Evolutionary conservation across 2,888 invertebrate genomes (phyloP).

Genomic region (Smittia sp.): DNA sequence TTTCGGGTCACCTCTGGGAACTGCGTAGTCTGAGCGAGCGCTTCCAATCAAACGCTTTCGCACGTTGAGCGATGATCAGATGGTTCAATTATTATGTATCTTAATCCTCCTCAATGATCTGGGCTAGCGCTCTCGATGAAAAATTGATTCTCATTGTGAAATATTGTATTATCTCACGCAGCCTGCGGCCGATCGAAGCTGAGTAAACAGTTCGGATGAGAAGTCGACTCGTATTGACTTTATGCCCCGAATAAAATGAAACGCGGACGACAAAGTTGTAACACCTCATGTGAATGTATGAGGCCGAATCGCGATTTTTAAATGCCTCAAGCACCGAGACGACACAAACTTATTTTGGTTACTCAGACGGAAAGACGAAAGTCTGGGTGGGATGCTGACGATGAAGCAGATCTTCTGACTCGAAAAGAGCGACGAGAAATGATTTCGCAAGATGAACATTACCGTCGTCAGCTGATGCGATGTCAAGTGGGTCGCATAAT

Average conservation of each 20-base stretch:
- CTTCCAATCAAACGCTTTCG: background rate
- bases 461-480: background rate
- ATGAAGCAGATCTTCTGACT: background rate
- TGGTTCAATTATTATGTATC: slow-evolving; percentile 22
- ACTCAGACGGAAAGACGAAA: slow-evolving; percentile 22
- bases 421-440: background rate
- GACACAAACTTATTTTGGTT: background rate
- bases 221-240: background rate
- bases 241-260: background rate
- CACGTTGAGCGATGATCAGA: slow-evolving; percentile 21
- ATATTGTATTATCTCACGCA: slow-evolving; percentile 37
- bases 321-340: slow-evolving; percentile 14
- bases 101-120: slow-evolving; percentile 13
- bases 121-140: background rate
- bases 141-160: slow-evolving; percentile 22
- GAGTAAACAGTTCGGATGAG: background rate
- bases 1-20: slow-evolving; percentile 28
- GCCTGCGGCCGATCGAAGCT: background rate
- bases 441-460: background rate
- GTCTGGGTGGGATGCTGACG: background rate
- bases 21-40: background rate
- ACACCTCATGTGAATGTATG: background rate
- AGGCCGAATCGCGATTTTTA: slow-evolving; percentile 15
- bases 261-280: background rate
- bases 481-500: slow-evolving; percentile 17